Conservation (phyloP, 2,888 invertebrate species). For the Eubasilissa splendida region DNA sequence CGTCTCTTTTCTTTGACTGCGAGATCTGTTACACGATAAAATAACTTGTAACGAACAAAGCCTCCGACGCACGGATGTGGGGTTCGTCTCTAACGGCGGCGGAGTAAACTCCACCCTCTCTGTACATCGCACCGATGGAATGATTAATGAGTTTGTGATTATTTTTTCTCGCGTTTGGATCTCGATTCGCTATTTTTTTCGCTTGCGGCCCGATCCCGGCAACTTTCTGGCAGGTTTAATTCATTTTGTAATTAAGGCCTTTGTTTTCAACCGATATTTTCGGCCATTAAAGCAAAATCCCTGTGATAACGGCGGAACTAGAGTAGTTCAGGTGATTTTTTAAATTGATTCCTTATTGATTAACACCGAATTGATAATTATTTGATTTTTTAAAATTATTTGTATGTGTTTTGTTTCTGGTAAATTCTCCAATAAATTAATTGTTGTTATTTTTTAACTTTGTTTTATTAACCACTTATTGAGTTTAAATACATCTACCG, state of each 20-base stretch:
- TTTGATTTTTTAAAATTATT: too few relatives aligned
- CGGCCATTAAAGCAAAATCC: not conserved
- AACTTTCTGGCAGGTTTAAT: slow-evolving; percentile 25
- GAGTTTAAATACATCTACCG: too few relatives aligned
- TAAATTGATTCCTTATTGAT: too few relatives aligned
- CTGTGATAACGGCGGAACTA: too few relatives aligned
- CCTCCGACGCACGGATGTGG: not conserved
- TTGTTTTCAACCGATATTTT: slow-evolving; percentile 29
- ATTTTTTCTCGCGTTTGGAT: slow-evolving; percentile 30
- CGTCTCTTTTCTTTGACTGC: not conserved
- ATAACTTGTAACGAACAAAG: not conserved
- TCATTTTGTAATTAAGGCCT: slow-evolving; percentile 37
- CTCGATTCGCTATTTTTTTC: slow-evolving; percentile 30
- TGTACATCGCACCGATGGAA: slow-evolving; percentile 26
- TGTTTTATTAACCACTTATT: too few relatives aligned
- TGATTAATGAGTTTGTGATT: slow-evolving; percentile 40
- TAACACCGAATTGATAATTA: too few relatives aligned
- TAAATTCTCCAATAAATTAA: too few relatives aligned
- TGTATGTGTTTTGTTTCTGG: too few relatives aligned
- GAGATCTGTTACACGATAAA: not conserved
- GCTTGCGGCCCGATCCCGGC: not conserved
- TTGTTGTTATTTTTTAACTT: too few relatives aligned
- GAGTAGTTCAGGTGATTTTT: too few relatives aligned
- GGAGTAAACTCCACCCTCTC: not conserved
- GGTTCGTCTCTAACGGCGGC: not conserved